Percentiles rank a stretch among this genome's conserved stretches.
Evolutionary conservation across 2,113 vertebrate species (phyloP).

Genomic region (Epinephelus cyanopodus): DNA sequence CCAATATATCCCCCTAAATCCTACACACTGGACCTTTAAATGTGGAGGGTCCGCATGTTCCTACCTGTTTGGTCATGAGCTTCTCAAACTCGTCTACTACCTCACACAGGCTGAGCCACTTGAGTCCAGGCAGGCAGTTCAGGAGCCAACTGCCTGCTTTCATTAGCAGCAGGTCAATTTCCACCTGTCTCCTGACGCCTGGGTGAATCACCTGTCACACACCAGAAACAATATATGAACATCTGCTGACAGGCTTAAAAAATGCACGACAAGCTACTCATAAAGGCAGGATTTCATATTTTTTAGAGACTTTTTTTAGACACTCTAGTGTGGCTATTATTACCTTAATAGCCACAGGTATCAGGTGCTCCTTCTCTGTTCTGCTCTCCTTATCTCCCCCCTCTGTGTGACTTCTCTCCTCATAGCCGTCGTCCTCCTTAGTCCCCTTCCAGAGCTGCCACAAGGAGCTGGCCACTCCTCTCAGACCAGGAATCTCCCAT

Average conservation of each 20-base stretch:
- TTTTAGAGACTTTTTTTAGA: too few relatives aligned
- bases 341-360: slow-evolving; percentile 95
- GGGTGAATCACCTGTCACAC: slow-evolving; percentile 92
- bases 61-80: slow-evolving; percentile 96
- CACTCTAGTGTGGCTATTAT: slow-evolving; percentile 41
- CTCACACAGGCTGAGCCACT: slow-evolving; percentile 95
- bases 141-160: slow-evolving; percentile 89
- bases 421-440: slow-evolving; percentile 54
- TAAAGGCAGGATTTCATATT: neutral
- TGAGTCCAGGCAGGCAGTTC: slow-evolving; percentile 91
- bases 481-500: slow-evolving; percentile 85
- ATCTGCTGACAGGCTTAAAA: neutral
- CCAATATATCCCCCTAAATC: too few relatives aligned
- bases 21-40: neutral
- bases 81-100: slow-evolving; percentile 95
- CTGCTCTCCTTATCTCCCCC: slow-evolving; percentile 13
- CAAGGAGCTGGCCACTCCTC: slow-evolving; percentile 73
- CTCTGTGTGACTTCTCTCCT: slow-evolving; percentile 45
- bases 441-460: slow-evolving; percentile 68
- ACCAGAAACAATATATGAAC: neutral
- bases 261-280: neutral
- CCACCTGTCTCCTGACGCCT: slow-evolving; percentile 90
- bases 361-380: slow-evolving; percentile 74
- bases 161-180: slow-evolving; percentile 93
- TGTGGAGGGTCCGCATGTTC: neutral